Evolutionary conservation across 2,888 invertebrate species (phyloP), one percentile per base, ranked within the genome.

Genomic region (Seira sanloemensis): DNA sequence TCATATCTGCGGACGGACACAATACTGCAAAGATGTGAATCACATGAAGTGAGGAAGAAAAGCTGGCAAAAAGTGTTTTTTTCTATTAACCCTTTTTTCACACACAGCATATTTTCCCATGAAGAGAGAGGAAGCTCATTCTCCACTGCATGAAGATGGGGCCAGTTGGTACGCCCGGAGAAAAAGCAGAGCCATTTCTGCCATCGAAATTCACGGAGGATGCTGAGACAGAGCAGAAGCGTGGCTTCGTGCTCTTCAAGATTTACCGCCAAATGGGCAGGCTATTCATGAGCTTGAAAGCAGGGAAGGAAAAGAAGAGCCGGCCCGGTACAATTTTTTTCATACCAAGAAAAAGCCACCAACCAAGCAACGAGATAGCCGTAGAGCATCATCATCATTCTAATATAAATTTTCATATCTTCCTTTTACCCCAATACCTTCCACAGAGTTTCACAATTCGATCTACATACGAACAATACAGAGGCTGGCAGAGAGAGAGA

Each of bases 191-290:
- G 12, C 5, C 21, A 69, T 23, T 69, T 46, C 21, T 24, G 62
- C 68, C 83, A 83, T 83, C n/a, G 82, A 83, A n/a, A 69, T 50
- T 5, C 37, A 27, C 25, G 84, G 84, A 84, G 84, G 84, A 84
- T 84, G 84, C 84, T 84, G 84, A 79, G 78, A 84, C 26, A 18
- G 9, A 19, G 2, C 16, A 75, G 66, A 78, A 84, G 84, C 84
- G 84, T 84, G 84, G 84, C 84, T 84, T 84, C 46, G 78, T 50
- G 79, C 75, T 69, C 69, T 75, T 78, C 84, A 78, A 50, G 84
- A 66, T 84, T 84, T 84, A 73, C 84, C 84, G 84, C 84, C 84
- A 84, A 84, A 78, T 69, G 71, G 78, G 69, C 77, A 83, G 68
- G 27, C 37, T 21, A 58, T n/a, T 58, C n/a, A n/a, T 19, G 26